Conservation (phyloP, 2,797 vertebrate species). For the Lindbergichthys nudifrons region DNA sequence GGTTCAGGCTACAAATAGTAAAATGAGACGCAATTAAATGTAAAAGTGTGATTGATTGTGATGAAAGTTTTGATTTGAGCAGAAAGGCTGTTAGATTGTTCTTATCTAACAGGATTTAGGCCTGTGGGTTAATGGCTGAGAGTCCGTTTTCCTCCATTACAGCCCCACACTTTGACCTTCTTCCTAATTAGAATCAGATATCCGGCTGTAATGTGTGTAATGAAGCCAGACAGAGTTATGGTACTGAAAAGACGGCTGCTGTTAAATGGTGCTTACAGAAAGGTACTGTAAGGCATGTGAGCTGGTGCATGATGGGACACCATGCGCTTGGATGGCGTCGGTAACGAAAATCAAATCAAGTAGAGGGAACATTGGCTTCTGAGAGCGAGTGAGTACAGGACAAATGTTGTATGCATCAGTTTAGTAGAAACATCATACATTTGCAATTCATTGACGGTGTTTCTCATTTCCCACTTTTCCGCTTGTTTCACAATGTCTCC, state of each 20-base stretch:
- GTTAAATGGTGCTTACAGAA: constrained; percentile 64
- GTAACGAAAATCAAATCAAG: constrained; percentile 44
- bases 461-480: constrained; percentile 24
- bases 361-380: constrained; percentile 9
- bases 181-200: constrained; percentile 64
- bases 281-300: constrained; percentile 48
- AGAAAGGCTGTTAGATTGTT: neutral
- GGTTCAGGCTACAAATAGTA: neutral
- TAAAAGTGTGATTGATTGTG: neutral
- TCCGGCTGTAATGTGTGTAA: constrained; percentile 59
- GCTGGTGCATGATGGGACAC: constrained; percentile 40
- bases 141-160: constrained; percentile 25
- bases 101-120: neutral
- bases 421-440: constrained; percentile 27
- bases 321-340: constrained; percentile 22
- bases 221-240: constrained; percentile 62
- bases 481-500: constrained; percentile 40
- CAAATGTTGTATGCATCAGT: constrained; percentile 18
- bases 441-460: constrained; percentile 35
- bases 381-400: neutral
- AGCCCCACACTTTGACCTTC: constrained; percentile 52
- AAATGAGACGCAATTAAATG: neutral
- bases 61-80: constrained; percentile 25
- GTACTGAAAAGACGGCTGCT: constrained; percentile 37
- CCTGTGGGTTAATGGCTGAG: constrained; percentile 7